Evolutionary conservation across 2,113 vertebrate genomes (phyloP).

Genomic region (Hystrix cristata): DNA sequence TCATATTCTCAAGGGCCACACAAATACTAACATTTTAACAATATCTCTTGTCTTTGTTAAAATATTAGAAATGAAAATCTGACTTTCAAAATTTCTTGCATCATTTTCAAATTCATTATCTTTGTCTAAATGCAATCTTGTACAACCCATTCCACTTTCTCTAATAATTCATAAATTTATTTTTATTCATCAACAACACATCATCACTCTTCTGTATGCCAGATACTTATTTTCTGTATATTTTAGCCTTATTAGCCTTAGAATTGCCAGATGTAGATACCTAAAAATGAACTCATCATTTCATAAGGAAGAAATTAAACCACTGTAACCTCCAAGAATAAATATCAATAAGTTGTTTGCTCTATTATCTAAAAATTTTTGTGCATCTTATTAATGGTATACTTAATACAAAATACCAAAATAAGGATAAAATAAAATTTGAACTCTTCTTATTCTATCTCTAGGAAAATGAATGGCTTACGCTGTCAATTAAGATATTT

Average conservation of each 20-base stretch:
- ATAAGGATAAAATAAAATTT: not conserved
- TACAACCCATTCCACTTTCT: not conserved
- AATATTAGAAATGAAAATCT: slow-evolving; percentile 25
- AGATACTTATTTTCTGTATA: not conserved
- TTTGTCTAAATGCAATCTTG: not conserved
- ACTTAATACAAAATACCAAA: not conserved
- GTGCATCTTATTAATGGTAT: not conserved
- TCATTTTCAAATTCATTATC: slow-evolving; percentile 34
- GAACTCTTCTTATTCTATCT: slow-evolving; percentile 42
- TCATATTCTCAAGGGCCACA: not conserved
- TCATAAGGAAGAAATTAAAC: slow-evolving; percentile 45
- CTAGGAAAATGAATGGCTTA: slow-evolving; percentile 3
- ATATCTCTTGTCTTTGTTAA: not conserved
- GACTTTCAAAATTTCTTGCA: slow-evolving; percentile 14
- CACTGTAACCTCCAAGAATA: not conserved
- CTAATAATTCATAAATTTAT: not conserved
- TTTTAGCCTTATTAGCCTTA: slow-evolving; percentile 31
- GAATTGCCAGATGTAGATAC: slow-evolving; percentile 3
- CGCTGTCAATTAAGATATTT: not conserved
- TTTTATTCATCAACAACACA: not conserved
- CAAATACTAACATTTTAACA: not conserved
- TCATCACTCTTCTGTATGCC: not conserved
- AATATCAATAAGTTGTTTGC: not conserved
- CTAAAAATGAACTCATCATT: slow-evolving; percentile 44
- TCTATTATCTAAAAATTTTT: slow-evolving; percentile 11